phyloP scores from a whole-genome alignment of 2,888 invertebrate genomes.

The Hedychridium roseum region DNA sequence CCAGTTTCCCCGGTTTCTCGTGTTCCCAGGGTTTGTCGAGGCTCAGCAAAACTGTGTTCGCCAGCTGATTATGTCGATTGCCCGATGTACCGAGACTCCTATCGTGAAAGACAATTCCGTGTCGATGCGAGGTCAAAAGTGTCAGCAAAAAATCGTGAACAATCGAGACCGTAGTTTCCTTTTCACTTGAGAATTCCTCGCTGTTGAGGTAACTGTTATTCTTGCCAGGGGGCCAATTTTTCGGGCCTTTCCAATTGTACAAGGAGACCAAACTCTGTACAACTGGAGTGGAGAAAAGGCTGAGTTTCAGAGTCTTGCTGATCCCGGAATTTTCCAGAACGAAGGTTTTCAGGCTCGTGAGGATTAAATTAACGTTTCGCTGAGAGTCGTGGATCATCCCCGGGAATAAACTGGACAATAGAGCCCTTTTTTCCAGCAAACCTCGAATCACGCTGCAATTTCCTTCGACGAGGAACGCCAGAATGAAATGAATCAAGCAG shows the following conservation, averaged over 20 bases:
- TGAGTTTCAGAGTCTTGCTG: slow-evolving; percentile 77
- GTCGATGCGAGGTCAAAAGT: slow-evolving; percentile 78
- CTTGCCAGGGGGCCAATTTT: slow-evolving; percentile 59
- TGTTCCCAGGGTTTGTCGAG: slow-evolving; percentile 77
- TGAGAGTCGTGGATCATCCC: slow-evolving; percentile 74
- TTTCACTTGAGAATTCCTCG: slow-evolving; percentile 54
- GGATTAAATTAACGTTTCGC: slow-evolving; percentile 72
- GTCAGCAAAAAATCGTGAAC: slow-evolving; percentile 77
- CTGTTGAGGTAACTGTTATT: slow-evolving; percentile 23
- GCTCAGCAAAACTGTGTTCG: slow-evolving; percentile 71
- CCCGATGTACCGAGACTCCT: slow-evolving; percentile 71
- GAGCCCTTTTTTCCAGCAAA: slow-evolving; percentile 74
- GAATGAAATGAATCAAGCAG: slow-evolving; percentile 78
- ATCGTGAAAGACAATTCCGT: slow-evolving; percentile 81
- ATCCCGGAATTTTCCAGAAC: slow-evolving; percentile 73
- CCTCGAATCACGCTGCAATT: slow-evolving; percentile 73
- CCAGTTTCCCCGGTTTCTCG: slow-evolving; percentile 70
- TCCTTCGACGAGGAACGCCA: slow-evolving; percentile 79
- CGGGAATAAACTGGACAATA: slow-evolving; percentile 71
- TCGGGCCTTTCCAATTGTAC: slow-evolving; percentile 80
- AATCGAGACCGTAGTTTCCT: slow-evolving; percentile 54
- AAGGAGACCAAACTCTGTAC: slow-evolving; percentile 74
- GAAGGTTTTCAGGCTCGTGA: slow-evolving; percentile 74
- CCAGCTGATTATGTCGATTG: slow-evolving; percentile 69
- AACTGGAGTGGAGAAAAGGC: slow-evolving; percentile 74